Evolutionary conservation across 2,113 vertebrate genomes (phyloP).

Genomic region (Cyanoramphus novaezelandiae): DNA sequence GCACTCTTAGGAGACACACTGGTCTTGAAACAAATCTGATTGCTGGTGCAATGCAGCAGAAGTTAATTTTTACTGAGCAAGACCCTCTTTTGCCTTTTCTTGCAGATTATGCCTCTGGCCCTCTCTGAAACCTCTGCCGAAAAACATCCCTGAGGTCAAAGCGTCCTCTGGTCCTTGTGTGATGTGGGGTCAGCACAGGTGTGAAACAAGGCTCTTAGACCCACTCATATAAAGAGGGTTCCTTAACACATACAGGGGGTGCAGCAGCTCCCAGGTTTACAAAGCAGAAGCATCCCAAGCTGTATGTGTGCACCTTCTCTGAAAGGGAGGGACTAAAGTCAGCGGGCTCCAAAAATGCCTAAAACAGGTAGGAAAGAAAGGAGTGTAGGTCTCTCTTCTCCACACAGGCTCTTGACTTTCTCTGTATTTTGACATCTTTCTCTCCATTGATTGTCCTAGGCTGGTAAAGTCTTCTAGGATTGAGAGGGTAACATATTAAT

Average conservation of each 20-base stretch:
- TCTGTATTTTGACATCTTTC: neutral
- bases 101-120: neutral
- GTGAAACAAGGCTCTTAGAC: fast-evolving
- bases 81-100: neutral
- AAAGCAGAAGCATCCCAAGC: neutral
- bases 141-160: fast-evolving
- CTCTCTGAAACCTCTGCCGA: neutral
- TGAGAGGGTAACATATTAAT: neutral
- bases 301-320: fast-evolving
- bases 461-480: neutral
- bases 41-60: neutral
- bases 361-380: neutral
- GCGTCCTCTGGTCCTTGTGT: neutral
- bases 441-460: neutral
- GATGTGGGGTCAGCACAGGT: too few relatives aligned
- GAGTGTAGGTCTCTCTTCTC: too few relatives aligned
- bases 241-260: neutral
- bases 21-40: neutral
- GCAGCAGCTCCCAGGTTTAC: neutral
- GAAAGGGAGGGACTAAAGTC: neutral
- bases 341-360: neutral
- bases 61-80: neutral
- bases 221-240: neutral
- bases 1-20: neutral
- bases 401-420: neutral